A percentile compares a stretch with the other conserved stretches of the same genome.
Conservation (phyloP, 2,888 invertebrate genomes). For the Petrolisthes cinctipes region DNA sequence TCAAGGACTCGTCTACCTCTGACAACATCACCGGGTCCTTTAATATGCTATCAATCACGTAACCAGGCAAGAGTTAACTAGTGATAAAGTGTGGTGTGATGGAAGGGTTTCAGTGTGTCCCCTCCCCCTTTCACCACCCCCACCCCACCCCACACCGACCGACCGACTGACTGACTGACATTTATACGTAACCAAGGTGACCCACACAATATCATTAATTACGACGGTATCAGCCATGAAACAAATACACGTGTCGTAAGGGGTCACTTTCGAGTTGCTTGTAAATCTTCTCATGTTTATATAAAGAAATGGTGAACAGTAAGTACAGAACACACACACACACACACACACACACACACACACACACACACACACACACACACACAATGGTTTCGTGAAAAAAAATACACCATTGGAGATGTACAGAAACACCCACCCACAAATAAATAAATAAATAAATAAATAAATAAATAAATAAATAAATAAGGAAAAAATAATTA, state of each 20-base stretch:
- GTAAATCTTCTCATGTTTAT: not conserved
- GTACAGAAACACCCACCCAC: conserved; percentile 11
- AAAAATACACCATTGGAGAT: conserved; percentile 6
- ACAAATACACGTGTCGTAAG: not conserved
- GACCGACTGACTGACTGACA: not conserved
- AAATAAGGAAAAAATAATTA: conserved; percentile 15
- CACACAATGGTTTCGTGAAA: conserved; percentile 31
- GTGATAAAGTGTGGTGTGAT: no score
- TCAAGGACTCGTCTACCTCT: no score
- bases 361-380: conserved; percentile 20
- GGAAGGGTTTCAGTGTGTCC: no score
- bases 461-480: conserved; percentile 22
- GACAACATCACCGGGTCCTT: no score
- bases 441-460: conserved; percentile 23
- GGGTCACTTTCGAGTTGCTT: not conserved
- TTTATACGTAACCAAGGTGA: not conserved
- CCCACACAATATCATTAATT: no score
- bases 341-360: conserved; percentile 14
- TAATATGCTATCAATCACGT: no score
- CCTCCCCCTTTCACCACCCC: not conserved
- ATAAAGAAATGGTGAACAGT: not conserved
- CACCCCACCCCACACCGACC: not conserved
- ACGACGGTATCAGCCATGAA: not conserved
- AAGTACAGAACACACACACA: not conserved
- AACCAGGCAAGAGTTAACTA: no score